Conservation (phyloP, 2,797 vertebrate species). For the Rhinichthys osculus region DNA sequence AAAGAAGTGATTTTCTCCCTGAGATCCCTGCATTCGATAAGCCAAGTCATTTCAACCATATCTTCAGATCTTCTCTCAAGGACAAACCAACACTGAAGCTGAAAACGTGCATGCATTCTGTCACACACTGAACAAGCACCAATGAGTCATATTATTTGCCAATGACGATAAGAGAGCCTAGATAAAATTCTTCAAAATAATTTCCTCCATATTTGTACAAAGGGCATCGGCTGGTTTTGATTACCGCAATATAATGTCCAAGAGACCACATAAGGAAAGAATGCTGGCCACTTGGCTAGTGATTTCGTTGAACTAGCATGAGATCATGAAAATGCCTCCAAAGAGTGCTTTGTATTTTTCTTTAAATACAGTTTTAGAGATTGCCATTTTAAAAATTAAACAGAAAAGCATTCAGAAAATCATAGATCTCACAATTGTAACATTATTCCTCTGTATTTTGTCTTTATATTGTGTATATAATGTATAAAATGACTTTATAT, state of each 20-base stretch:
- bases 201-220: slow-evolving; percentile 65
- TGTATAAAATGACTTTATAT: background rate
- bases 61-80: slow-evolving; percentile 58
- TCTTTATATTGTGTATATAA: background rate
- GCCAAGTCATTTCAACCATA: slow-evolving; percentile 49
- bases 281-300: slow-evolving; percentile 54
- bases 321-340: slow-evolving; percentile 34
- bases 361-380: background rate
- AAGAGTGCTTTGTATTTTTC: slow-evolving; percentile 22
- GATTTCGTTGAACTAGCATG: slow-evolving; percentile 52
- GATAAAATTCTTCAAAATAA: slow-evolving; percentile 68
- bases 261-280: slow-evolving; percentile 62
- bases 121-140: slow-evolving; percentile 51
- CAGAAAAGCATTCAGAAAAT: background rate
- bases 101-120: slow-evolving; percentile 55
- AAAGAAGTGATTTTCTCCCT: slow-evolving; percentile 56
- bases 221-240: slow-evolving; percentile 65
- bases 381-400: background rate
- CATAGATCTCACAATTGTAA: background rate
- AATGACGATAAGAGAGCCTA: slow-evolving; percentile 65
- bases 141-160: slow-evolving; percentile 68
- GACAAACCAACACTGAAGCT: slow-evolving; percentile 48
- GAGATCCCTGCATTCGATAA: slow-evolving; percentile 56
- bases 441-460: background rate
- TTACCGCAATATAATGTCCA: slow-evolving; percentile 62